These are phyloP conservation scores for Glandiceps talaboti DNA, from an alignment of 53 echinoderm and acorn worm genomes.

Conservation along the genomic window DNA sequence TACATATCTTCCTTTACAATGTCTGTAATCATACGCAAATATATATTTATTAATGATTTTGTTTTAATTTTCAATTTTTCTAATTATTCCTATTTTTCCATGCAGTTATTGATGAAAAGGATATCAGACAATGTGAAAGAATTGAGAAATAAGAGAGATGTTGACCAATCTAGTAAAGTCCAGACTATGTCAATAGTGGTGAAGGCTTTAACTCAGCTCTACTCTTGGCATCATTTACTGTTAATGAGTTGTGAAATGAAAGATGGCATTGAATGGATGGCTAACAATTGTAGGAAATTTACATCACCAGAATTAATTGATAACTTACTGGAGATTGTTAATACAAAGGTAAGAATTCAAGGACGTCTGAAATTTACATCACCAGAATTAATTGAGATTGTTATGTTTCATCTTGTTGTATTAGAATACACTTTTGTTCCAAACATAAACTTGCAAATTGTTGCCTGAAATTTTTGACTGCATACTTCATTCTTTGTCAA, in stretches of 20 bases:
- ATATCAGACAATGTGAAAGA: not conserved
- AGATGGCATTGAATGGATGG: conserved; percentile 5
- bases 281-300: conserved; percentile 3
- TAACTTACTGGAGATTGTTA: conserved; percentile 18
- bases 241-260: not conserved
- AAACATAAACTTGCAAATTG: too few relatives aligned
- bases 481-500: too few relatives aligned
- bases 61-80: too few relatives aligned
- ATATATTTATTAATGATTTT: too few relatives aligned
- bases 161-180: not conserved
- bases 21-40: too few relatives aligned
- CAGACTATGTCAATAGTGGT: conserved; percentile 17
- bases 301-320: conserved; percentile 18
- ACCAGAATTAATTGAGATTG: too few relatives aligned
- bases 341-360: conserved; percentile 1
- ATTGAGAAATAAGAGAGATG: not conserved
- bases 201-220: conserved; percentile 14
- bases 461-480: too few relatives aligned
- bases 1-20: too few relatives aligned
- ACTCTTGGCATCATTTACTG: conserved; percentile 24
- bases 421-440: too few relatives aligned
- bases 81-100: too few relatives aligned
- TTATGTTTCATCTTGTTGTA: too few relatives aligned
- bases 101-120: not conserved
- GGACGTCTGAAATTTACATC: too few relatives aligned